Base-by-base conservation (phyloP, 2,888 invertebrate genomes). In the Acronicta aceris region DNA sequence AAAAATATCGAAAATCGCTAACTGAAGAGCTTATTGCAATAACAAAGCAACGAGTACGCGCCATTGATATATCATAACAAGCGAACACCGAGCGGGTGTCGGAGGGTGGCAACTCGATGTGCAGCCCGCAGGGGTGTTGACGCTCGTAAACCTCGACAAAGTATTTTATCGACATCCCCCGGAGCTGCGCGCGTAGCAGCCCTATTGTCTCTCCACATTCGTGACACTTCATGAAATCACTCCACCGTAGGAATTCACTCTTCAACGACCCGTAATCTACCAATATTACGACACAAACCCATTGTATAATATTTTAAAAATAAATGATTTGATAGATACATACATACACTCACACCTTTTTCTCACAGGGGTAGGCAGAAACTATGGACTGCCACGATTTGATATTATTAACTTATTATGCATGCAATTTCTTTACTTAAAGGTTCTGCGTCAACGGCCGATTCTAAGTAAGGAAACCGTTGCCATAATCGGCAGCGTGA, bases 181-280 rank as follows among this genome's bases (percentile, higher is more conserved):
- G 81, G 83, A 76, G 81, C 78, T 76, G 76, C 81, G 78, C 79
- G 80, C 80, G 46, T 8, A 52, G 73, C 88, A 85, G 83, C 91
- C 90, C 92, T 89, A 89, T 91, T 89, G 91, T 91, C 87, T 89
- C 81, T 84, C 86, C 82, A 87, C 88, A 86, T 86, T 87, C 84
- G 88, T 86, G 88, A 90, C 90, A 91, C 90, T 90, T 90, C 88
- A 91, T 89, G 83, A 89, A 90, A 90, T 88, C 88, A 88, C 88
- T 90, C 84, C 77, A 83, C 83, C 84, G 86, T 86, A 88, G 89
- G 83, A 89, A 89, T 90, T 87, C 80, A 45, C 71, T 69, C 56
- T 69, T 70, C 61, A 56, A 72, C 56, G 41, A 71, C 47, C 53
- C 61, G 71, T 73, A 74, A 75, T 78, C 74, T 63, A 64, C 21